Percentiles rank a stretch among this genome's conserved stretches.
Evolutionary conservation across 2,797 vertebrate genomes (phyloP).

Genomic region (Gobio occitaniae): DNA sequence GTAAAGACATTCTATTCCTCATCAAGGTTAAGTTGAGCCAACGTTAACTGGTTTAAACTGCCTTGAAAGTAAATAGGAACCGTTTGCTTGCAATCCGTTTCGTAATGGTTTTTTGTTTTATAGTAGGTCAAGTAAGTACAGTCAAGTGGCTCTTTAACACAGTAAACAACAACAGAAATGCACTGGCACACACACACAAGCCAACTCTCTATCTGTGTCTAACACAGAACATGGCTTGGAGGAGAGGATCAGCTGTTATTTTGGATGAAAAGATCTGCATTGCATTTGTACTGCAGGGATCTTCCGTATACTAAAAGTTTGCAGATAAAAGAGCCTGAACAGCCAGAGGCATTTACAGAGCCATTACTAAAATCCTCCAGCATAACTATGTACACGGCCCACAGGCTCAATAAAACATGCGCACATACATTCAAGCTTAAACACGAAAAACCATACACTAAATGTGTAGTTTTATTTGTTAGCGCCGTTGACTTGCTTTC

Average conservation of each 20-base stretch:
- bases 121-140: conserved; percentile 39
- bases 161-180: conserved; percentile 21
- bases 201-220: conserved; percentile 31
- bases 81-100: not conserved
- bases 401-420: conserved; percentile 58
- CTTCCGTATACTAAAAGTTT: conserved; percentile 49
- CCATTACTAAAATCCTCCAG: conserved; percentile 72
- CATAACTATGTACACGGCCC: conserved; percentile 67
- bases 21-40: not conserved
- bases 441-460: conserved; percentile 14
- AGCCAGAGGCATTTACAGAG: conserved; percentile 69
- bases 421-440: conserved; percentile 29
- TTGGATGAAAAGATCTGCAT: conserved; percentile 54
- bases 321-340: conserved; percentile 60
- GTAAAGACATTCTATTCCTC: not conserved
- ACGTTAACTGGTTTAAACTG: conserved; percentile 15
- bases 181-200: conserved; percentile 7
- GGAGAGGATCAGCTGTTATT: conserved; percentile 64
- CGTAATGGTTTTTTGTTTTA: not conserved
- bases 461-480: conserved; percentile 18
- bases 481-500: not conserved
- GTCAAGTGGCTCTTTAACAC: conserved; percentile 22
- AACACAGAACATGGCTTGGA: conserved; percentile 53
- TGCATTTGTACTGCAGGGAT: conserved; percentile 55
- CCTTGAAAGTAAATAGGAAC: conserved; percentile 15